phyloP scores from a whole-genome alignment of 1,140 invertebrate genomes.

The Metaphire vulgaris region DNA sequence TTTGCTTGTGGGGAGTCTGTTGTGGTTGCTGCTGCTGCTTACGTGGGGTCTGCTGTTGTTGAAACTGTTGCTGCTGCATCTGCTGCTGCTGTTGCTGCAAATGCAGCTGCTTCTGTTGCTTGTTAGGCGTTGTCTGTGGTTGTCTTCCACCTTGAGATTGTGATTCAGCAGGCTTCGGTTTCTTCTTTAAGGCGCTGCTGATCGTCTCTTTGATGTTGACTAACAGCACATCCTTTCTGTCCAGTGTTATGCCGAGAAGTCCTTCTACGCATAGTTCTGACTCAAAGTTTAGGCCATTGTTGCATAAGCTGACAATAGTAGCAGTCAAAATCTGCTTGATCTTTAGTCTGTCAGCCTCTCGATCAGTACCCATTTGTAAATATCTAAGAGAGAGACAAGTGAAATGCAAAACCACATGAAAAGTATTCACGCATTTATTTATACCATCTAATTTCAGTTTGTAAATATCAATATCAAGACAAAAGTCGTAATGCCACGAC shows the following conservation, averaged over 20 bases:
- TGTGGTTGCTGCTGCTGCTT: neutral
- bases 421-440: too few relatives aligned
- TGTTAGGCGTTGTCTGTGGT: neutral
- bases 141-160: neutral
- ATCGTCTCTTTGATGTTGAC: slow-evolving; percentile 26
- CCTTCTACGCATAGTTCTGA: slow-evolving; percentile 23
- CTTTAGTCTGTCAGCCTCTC: neutral
- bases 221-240: slow-evolving; percentile 23
- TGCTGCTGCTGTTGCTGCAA: neutral
- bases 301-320: slow-evolving; percentile 7
- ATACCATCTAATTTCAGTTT: too few relatives aligned
- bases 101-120: neutral
- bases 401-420: too few relatives aligned
- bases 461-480: too few relatives aligned
- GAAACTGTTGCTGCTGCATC: neutral
- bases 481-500: too few relatives aligned
- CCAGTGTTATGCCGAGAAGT: slow-evolving; percentile 27
- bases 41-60: neutral
- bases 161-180: neutral
- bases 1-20: neutral
- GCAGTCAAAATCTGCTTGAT: slow-evolving; percentile 1
- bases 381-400: too few relatives aligned
- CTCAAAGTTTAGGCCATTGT: slow-evolving; percentile 15
- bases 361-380: neutral
- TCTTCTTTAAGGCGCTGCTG: slow-evolving; percentile 5